Conservation (phyloP, 2,113 vertebrate species). For the Oncorhynchus masou region DNA sequence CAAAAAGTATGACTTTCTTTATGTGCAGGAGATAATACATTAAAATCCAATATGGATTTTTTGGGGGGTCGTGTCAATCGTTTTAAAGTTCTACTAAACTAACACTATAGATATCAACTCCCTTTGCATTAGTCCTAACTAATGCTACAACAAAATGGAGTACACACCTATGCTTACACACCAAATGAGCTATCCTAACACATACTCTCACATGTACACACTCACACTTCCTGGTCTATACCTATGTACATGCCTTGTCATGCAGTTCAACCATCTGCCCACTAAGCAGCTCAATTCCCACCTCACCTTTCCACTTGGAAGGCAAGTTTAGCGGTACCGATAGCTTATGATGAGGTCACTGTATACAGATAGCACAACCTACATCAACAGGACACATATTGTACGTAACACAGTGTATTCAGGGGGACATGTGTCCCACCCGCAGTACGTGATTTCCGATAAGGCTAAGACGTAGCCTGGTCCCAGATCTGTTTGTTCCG, state of each 20-base stretch:
- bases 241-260: background rate
- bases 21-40: background rate
- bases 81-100: background rate
- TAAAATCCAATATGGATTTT: slow-evolving; percentile 13
- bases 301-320: slow-evolving; percentile 3
- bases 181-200: background rate
- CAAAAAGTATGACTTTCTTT: background rate
- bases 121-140: background rate
- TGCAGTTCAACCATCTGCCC: background rate
- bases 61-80: background rate
- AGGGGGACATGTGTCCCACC: background rate
- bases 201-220: slow-evolving; percentile 11
- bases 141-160: background rate
- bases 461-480: background rate
- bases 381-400: background rate
- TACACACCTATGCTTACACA: background rate
- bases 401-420: slow-evolving; percentile 29
- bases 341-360: too few relatives aligned
- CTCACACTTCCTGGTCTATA: background rate
- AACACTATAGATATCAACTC: background rate
- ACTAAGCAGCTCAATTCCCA: background rate
- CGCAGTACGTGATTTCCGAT: slow-evolving; percentile 10
- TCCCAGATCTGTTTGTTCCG: too few relatives aligned
- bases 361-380: background rate
- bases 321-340: background rate